Conservation (phyloP, 1,140 invertebrate genomes). For the Listronotus bonariensis region DNA sequence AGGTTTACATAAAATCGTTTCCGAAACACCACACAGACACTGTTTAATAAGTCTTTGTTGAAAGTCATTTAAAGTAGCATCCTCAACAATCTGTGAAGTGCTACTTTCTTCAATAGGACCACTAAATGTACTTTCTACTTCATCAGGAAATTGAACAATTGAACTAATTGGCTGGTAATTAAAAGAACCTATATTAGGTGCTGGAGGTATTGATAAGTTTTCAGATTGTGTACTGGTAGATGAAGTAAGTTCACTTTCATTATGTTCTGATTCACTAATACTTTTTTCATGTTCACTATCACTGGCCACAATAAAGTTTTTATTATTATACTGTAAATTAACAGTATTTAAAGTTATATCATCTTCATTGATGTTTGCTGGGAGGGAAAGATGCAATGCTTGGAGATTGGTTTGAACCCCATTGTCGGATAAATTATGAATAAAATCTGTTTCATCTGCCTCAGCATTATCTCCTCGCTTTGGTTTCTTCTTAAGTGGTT, state of each 20-base stretch:
- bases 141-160: conserved; percentile 17
- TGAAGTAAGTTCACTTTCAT: conserved; percentile 24
- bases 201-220: conserved; percentile 45
- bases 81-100: background rate
- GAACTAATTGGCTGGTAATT: conserved; percentile 13
- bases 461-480: conserved; percentile 63
- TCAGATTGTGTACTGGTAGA: conserved; percentile 32
- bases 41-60: conserved; percentile 70
- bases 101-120: conserved; percentile 1
- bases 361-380: conserved; percentile 49
- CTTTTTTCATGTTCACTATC: conserved; percentile 42
- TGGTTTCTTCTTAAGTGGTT: conserved; percentile 77
- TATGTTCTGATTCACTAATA: conserved; percentile 35
- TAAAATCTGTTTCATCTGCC: conserved; percentile 60
- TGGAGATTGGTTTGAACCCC: conserved; percentile 44
- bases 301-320: conserved; percentile 44
- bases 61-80: conserved; percentile 56
- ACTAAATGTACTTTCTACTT: background rate
- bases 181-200: conserved; percentile 42
- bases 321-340: conserved; percentile 40
- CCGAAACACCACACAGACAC: conserved; percentile 77
- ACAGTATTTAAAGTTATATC: conserved; percentile 45
- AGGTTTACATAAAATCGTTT: conserved; percentile 68
- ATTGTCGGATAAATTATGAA: conserved; percentile 46
- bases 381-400: conserved; percentile 50